These are phyloP conservation scores for Sesia bembeciformis DNA, from an alignment of 2,888 invertebrate species.

Conservation along the genomic window DNA sequence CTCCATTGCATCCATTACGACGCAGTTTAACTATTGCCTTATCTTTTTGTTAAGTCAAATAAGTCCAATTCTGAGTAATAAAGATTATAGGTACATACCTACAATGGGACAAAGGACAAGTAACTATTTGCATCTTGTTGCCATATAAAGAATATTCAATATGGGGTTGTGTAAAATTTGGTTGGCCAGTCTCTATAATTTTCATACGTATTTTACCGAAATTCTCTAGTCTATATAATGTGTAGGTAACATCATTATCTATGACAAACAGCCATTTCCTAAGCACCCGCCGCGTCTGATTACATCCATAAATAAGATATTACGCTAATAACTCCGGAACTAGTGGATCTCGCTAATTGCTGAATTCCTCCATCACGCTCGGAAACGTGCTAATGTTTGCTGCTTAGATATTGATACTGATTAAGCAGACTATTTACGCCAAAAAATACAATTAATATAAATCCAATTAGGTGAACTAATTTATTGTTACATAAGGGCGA, in stretches of 20 bases:
- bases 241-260: neutral
- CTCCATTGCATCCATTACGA: too few species aligned
- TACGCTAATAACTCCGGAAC: constrained; percentile 2
- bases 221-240: neutral
- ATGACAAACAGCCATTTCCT: neutral
- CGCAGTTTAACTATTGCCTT: too few species aligned
- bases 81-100: too few species aligned
- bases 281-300: constrained; percentile 2
- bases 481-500: neutral
- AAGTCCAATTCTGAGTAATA: too few species aligned
- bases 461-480: neutral
- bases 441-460: too few species aligned
- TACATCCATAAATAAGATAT: constrained; percentile 4
- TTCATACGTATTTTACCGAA: neutral
- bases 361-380: neutral
- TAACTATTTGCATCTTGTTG: too few species aligned
- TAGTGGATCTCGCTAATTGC: neutral
- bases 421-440: neutral
- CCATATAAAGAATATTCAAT: too few species aligned
- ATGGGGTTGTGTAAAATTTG: neutral
- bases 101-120: too few species aligned
- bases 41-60: too few species aligned
- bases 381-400: neutral
- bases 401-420: neutral
- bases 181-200: neutral